Evolutionary conservation across 2,113 vertebrate species (phyloP).

Genomic region (Anoura caudifer): DNA sequence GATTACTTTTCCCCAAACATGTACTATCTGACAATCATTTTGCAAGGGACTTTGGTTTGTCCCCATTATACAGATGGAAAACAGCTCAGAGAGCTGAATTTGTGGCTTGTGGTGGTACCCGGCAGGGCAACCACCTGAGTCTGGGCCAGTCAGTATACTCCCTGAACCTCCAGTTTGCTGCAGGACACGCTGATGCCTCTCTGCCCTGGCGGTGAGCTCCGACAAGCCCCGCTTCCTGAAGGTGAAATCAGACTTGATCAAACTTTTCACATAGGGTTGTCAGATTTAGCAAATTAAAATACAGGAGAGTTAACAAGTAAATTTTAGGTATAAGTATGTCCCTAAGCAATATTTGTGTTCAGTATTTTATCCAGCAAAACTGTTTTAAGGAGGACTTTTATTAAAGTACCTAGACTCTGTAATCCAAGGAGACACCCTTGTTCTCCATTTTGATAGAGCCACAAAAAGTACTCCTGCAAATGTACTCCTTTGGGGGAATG

Average conservation of each 20-base stretch:
- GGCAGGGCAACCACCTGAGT: neutral
- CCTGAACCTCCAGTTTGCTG: neutral
- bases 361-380: neutral
- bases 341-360: neutral
- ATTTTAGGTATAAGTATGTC: neutral
- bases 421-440: neutral
- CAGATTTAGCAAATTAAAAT: neutral
- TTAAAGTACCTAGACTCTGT: neutral
- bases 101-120: neutral
- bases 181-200: rapidly evolving
- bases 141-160: neutral
- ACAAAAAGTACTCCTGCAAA: neutral
- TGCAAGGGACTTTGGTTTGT: neutral
- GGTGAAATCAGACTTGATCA: neutral
- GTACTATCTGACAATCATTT: neutral
- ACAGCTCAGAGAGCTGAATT: neutral
- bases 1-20: constrained; percentile 18
- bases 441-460: neutral
- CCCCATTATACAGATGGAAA: neutral
- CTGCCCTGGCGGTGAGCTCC: neutral
- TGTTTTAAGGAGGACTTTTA: neutral
- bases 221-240: neutral
- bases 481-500: neutral
- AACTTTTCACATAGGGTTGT: neutral
- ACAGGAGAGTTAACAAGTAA: neutral